These are phyloP conservation scores for Anoncus sp. DNA, from an alignment of 2,888 invertebrate genomes.

Conservation along the genomic window DNA sequence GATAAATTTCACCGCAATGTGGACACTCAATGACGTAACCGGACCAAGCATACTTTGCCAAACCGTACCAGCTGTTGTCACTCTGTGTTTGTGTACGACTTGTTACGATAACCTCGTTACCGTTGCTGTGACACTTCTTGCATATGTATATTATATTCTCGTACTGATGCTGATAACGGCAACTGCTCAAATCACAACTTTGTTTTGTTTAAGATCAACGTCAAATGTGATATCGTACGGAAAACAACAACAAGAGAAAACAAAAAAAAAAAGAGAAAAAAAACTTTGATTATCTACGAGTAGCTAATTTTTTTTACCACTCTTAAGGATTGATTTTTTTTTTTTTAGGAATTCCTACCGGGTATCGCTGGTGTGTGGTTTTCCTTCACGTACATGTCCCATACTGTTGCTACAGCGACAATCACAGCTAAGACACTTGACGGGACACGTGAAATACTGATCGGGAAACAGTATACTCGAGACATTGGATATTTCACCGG, in stretches of 20 bases:
- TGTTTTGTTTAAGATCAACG: conserved; percentile 3
- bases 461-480: conserved; percentile 89
- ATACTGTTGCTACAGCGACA: conserved; percentile 87
- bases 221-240: too few relatives aligned
- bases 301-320: too few relatives aligned
- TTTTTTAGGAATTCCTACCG: conserved; percentile 73
- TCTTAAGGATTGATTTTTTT: not conserved
- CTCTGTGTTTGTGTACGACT: conserved; percentile 83
- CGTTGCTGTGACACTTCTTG: conserved; percentile 87
- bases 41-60: conserved; percentile 91
- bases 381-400: conserved; percentile 87
- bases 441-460: conserved; percentile 91
- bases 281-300: too few relatives aligned
- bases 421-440: conserved; percentile 89
- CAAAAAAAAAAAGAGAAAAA: too few relatives aligned
- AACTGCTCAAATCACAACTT: conserved; percentile 79
- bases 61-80: conserved; percentile 86
- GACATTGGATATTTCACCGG: conserved; percentile 87
- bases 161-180: conserved; percentile 89
- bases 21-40: conserved; percentile 92
- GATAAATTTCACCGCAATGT: conserved; percentile 89
- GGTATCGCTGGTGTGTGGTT: conserved; percentile 84
- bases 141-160: conserved; percentile 89
- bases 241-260: too few relatives aligned
- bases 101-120: conserved; percentile 86